phyloP scores from a whole-genome alignment of 2,888 invertebrate species.

The Andrena hattorfiana region DNA sequence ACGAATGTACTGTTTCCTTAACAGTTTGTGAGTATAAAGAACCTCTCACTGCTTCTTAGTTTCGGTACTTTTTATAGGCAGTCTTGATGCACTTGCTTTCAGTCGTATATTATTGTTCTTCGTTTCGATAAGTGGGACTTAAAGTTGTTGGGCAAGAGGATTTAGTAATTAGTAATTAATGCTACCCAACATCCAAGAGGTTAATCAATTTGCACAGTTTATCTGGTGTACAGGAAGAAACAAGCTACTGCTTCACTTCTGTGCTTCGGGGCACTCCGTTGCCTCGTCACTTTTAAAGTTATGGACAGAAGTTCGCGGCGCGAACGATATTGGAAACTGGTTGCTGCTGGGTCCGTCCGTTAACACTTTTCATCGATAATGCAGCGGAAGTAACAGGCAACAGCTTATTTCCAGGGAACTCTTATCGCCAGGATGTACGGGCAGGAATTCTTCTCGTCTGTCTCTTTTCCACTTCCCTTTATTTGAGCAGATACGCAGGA shows the following conservation, averaged over 20 bases:
- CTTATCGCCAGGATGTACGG: neutral
- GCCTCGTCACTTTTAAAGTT: constrained; percentile 26
- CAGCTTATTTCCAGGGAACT: constrained; percentile 28
- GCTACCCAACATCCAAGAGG: neutral
- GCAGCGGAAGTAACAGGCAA: constrained; percentile 25
- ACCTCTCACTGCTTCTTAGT: too few relatives aligned
- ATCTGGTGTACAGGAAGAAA: neutral
- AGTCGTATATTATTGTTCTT: neutral
- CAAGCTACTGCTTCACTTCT: neutral
- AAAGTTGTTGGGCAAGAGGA: too few relatives aligned
- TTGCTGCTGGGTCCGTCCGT: constrained; percentile 13
- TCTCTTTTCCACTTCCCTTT: neutral
- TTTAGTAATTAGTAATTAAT: too few relatives aligned
- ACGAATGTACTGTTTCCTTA: too few relatives aligned
- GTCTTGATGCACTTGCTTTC: too few relatives aligned
- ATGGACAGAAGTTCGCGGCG: constrained; percentile 26
- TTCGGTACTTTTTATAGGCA: too few relatives aligned
- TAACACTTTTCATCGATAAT: constrained; percentile 37
- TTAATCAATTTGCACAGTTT: neutral
- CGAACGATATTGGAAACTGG: constrained; percentile 26
- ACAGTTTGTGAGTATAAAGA: neutral
- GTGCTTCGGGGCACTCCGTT: neutral
- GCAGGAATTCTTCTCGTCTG: neutral
- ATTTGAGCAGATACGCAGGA: constrained; percentile 9
- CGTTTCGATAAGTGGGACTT: neutral